Evolutionary conservation across 2,888 invertebrate species (phyloP).

Genomic region (Drosophila anceps): DNA sequence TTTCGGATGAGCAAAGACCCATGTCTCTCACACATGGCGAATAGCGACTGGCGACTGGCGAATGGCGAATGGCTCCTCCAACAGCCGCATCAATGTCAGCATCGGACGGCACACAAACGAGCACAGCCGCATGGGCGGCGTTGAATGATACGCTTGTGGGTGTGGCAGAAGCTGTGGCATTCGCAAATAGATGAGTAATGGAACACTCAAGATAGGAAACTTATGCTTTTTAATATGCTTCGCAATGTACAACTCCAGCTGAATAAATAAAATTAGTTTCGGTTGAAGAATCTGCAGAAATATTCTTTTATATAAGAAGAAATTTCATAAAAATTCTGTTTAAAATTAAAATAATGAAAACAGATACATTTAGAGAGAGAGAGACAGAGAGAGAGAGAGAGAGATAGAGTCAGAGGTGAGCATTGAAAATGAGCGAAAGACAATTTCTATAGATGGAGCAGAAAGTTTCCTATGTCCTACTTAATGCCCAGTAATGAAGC

Average conservation of each 20-base stretch:
- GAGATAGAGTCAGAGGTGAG: not conserved
- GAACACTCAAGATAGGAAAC: not conserved
- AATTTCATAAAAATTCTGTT: not conserved
- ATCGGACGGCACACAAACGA: slow-evolving; percentile 54
- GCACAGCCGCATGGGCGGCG: slow-evolving; percentile 35
- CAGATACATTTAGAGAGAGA: not conserved
- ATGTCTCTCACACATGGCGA: slow-evolving; percentile 71
- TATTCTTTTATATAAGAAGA: not conserved
- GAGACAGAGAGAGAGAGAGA: not conserved
- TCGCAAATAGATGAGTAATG: slow-evolving; percentile 14
- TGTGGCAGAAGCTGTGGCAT: slow-evolving; percentile 8
- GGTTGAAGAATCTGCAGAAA: not conserved
- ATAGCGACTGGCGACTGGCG: slow-evolving; percentile 11
- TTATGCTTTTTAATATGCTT: not conserved
- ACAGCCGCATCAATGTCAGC: slow-evolving; percentile 73
- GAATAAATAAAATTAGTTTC: not conserved
- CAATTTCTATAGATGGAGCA: not conserved
- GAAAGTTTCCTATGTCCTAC: not conserved
- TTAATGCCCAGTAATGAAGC: not conserved
- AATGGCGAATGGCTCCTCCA: slow-evolving; percentile 39
- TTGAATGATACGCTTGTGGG: slow-evolving; percentile 21
- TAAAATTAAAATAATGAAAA: not conserved
- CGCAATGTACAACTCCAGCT: not conserved
- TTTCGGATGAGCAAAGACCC: slow-evolving; percentile 36
- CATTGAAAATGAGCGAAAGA: not conserved